Base-by-base conservation (phyloP, 2,113 vertebrate species). In the Cygnus atratus region DNA sequence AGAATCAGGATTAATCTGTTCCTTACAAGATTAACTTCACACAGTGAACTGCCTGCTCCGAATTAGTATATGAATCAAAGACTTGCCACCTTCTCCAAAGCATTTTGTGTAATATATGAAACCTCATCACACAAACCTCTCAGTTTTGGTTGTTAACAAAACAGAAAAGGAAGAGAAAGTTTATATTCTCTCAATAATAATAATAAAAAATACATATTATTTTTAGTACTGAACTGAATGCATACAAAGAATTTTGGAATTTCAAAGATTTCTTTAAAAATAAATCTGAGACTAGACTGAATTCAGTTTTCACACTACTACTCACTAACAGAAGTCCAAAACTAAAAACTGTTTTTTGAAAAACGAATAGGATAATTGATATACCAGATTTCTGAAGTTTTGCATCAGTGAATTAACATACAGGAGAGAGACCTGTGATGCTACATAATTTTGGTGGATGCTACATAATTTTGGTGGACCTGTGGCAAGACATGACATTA, bases 1-100 rank as follows among this genome's bases (percentile, higher is more conserved):
- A 92, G 97, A 96, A 85, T 79, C 44, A 93, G 71, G 67, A 96
- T 96, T 93, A 97, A 95, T 93, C 81, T 96, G 39, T 58, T 92
- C 68, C 65, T 84, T 92, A 75, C 65, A 94, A 96, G 81, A 95
- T 93, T 96, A 96, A 96, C 86, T 96, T 97, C 87, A 90, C 76
- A 58, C 58, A 50, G 76, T 48, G 88, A 93, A 91, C 43, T n/a
- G 16, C 46, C 26, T 89, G 59, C 74, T 96, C 84, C 91, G 76
- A 91, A 86, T 94, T 91, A 14, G 4, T 96, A 81, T 91, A 86
- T 94, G 88, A 96, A 93, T 94, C 88, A 96, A 79, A 81, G 62
- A 80, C 35, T 86, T 93, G 87, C 33, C 50, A 41, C 84, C 52
- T 92, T 93, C 35, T 93, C 75, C 22, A 66, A 84, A 52, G 80